Percentiles rank a stretch among this genome's conserved stretches.
Evolutionary conservation across 2,888 invertebrate species (phyloP).

Genomic region (Idaea aversata): DNA sequence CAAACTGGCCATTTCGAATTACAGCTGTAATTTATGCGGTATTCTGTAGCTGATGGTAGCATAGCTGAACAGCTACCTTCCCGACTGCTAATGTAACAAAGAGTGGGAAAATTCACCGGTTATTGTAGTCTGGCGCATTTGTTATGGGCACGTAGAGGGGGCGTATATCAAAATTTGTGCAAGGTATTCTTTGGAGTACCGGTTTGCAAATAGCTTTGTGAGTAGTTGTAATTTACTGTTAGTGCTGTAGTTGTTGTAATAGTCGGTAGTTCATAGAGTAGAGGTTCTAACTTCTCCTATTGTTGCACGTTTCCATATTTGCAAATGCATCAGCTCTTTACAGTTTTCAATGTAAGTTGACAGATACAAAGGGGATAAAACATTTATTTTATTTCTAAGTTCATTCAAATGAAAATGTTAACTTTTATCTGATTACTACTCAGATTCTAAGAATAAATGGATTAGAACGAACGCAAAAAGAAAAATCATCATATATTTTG

Average conservation of each 20-base stretch:
- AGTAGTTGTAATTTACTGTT: slow-evolving; percentile 40
- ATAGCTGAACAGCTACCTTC: slow-evolving; percentile 18
- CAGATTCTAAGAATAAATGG: background rate
- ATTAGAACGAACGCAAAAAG: slow-evolving; percentile 12
- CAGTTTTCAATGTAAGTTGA: background rate
- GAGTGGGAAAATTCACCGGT: slow-evolving; percentile 28
- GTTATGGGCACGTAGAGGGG: slow-evolving; percentile 26
- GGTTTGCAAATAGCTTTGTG: slow-evolving; percentile 33
- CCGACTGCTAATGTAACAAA: slow-evolving; percentile 23
- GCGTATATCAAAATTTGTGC: slow-evolving; percentile 41
- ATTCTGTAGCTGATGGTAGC: slow-evolving; percentile 20
- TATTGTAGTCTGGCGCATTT: slow-evolving; percentile 27
- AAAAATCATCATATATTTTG: background rate
- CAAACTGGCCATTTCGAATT: slow-evolving; percentile 28
- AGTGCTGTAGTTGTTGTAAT: slow-evolving; percentile 18
- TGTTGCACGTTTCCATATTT: slow-evolving; percentile 6
- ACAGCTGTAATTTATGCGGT: slow-evolving; percentile 30
- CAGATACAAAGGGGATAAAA: background rate
- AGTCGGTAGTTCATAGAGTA: background rate
- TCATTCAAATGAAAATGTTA: background rate
- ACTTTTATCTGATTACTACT: background rate
- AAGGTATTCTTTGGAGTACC: slow-evolving; percentile 36
- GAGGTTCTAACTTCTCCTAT: background rate
- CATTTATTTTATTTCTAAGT: background rate
- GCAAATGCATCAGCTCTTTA: background rate